Evolutionary conservation across 2,888 invertebrate species (phyloP), one percentile per base, ranked within the genome.

Genomic region (Melinaea marsaeus): DNA sequence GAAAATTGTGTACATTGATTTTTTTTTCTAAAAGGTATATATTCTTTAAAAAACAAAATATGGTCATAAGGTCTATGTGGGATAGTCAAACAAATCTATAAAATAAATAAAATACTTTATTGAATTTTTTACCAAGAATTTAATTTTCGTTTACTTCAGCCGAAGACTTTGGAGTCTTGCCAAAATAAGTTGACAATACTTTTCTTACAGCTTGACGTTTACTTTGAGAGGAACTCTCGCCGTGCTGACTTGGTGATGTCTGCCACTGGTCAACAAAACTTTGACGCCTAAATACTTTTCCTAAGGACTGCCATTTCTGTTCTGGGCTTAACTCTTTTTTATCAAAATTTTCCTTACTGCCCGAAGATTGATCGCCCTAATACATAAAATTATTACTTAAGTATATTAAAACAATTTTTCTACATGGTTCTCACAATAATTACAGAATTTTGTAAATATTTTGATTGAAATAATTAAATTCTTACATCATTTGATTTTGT

Each of bases 261-360:
- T 76, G 83, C 81, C 83, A 85, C 60, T 84, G 79, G 65, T 90
- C 89, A 33, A 74, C 80, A 69, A 86, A 83, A 73, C 85, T 88
- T 79, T 89, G 88, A 59, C 90, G 89, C 68, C 85, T 79, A 70
- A 90, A 90, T 58, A 90, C 83, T 80, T 90, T 90, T 0, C 90
- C 90, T 68, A 90, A 72, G 45, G 90, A 90, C 72, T 90, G 90
- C 90, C 90, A 90, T 74, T 90, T 90, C 71, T 88, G 90, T 67
- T 90, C 90, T 57, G 83, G 81, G 65, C 74, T 80, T 61, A 88
- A 74, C 74, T 85, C 83, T 72, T 86, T 86, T 51, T 82, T 83
- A 51, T 84, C 83, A 70, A 86, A 87, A 65, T 81, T 79, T 70
- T 85, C 84, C 69, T 84, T 78, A 69, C 83, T 89, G 56, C 75